A percentile compares a stretch with the other conserved stretches of the same genome.
Evolutionary conservation across 2,888 invertebrate species (phyloP).

Genomic region (Andrena hattorfiana): DNA sequence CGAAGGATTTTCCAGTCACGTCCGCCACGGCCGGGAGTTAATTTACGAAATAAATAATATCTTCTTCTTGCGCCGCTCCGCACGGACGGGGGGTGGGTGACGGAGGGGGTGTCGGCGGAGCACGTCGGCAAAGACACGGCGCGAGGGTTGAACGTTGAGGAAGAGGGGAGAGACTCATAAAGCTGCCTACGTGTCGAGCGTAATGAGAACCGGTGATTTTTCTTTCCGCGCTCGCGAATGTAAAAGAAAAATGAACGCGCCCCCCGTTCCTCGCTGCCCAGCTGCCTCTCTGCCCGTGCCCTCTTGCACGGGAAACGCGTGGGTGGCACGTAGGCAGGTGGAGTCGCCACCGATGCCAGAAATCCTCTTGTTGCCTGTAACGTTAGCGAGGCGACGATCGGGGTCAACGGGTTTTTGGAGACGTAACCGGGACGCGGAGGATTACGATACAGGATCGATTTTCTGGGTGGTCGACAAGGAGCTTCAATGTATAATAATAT

Average conservation of each 20-base stretch:
- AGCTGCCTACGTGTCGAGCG: slow-evolving; percentile 69
- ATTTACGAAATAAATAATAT: slow-evolving; percentile 85
- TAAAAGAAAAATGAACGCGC: slow-evolving; percentile 75
- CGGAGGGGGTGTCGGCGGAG: slow-evolving; percentile 12
- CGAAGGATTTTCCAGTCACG: slow-evolving; percentile 84
- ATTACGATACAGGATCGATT: not conserved
- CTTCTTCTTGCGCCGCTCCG: slow-evolving; percentile 78
- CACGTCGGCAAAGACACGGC: slow-evolving; percentile 69
- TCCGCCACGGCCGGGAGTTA: slow-evolving; percentile 82
- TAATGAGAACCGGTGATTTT: slow-evolving; percentile 85
- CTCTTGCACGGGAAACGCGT: not conserved
- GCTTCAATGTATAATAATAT: too few species aligned
- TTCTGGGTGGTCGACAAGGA: too few species aligned
- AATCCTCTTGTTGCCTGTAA: slow-evolving; percentile 12
- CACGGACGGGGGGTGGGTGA: slow-evolving; percentile 42
- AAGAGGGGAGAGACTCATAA: slow-evolving; percentile 66
- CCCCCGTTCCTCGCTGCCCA: slow-evolving; percentile 27
- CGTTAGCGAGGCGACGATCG: not conserved
- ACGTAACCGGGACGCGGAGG: not conserved
- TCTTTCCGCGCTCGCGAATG: slow-evolving; percentile 79
- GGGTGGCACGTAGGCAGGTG: slow-evolving; percentile 36
- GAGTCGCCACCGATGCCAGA: slow-evolving; percentile 35
- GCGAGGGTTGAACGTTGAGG: slow-evolving; percentile 37
- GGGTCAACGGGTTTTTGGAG: not conserved
- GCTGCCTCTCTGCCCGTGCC: slow-evolving; percentile 4